Evolutionary conservation across 2,888 invertebrate species (phyloP).

Genomic region (Geotrupes spiniger): DNA sequence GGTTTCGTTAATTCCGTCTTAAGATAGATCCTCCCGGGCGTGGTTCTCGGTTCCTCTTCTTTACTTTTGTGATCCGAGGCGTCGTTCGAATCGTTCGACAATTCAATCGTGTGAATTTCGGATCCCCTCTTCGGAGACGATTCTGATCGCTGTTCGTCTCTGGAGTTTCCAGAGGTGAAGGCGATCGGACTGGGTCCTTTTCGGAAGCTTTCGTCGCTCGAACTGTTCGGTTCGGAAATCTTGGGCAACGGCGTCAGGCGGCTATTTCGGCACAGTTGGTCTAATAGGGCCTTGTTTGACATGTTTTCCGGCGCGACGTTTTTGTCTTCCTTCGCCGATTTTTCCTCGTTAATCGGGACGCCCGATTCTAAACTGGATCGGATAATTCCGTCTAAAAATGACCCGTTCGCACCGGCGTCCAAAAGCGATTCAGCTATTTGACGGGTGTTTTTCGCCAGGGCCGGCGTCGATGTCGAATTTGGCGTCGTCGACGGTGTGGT

Average conservation of each 20-base stretch:
- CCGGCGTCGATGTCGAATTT: slow-evolving; percentile 33
- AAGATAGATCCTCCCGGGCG: slow-evolving; percentile 45
- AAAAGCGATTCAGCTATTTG: slow-evolving; percentile 66
- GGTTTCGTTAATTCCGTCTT: slow-evolving; percentile 50
- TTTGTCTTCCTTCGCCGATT: slow-evolving; percentile 55
- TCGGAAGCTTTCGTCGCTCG: slow-evolving; percentile 53
- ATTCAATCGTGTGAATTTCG: slow-evolving; percentile 46
- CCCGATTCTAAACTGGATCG: slow-evolving; percentile 75
- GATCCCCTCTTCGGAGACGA: slow-evolving; percentile 27
- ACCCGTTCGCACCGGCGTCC: slow-evolving; percentile 68
- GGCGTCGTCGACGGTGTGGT: slow-evolving; percentile 30
- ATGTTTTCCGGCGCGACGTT: slow-evolving; percentile 53
- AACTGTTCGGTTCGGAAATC: slow-evolving; percentile 40
- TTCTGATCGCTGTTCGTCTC: slow-evolving; percentile 21
- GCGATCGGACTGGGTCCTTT: slow-evolving; percentile 43
- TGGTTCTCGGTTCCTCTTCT: slow-evolving; percentile 27
- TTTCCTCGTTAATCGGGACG: slow-evolving; percentile 52
- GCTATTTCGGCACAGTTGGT: slow-evolving; percentile 65
- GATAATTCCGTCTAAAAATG: slow-evolving; percentile 80
- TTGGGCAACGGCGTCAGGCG: slow-evolving; percentile 55
- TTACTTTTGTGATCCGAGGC: slow-evolving; percentile 32
- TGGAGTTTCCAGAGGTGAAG: slow-evolving; percentile 37
- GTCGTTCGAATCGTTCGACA: slow-evolving; percentile 49
- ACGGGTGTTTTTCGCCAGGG: slow-evolving; percentile 51
- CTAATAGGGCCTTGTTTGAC: slow-evolving; percentile 62